These are phyloP conservation scores for Hoplodrina blanda DNA, from an alignment of 2,888 invertebrate species.

Conservation along the genomic window DNA sequence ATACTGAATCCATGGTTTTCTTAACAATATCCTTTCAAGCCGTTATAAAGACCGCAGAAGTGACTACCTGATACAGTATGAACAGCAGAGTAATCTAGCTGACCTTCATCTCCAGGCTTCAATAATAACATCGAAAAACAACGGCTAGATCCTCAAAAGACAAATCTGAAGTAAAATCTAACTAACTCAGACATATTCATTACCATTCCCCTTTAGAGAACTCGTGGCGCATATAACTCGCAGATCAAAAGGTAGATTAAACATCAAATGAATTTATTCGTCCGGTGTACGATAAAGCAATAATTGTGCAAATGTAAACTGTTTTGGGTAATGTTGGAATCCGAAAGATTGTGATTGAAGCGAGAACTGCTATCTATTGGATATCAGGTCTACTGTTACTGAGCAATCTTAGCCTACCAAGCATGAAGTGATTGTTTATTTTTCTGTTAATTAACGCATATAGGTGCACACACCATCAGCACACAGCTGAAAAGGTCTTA, in stretches of 20 bases:
- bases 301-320: slow-evolving; percentile 11
- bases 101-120: too few relatives aligned
- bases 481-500: neutral
- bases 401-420: too few relatives aligned
- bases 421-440: too few relatives aligned
- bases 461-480: too few relatives aligned
- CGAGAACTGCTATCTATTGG: too few relatives aligned
- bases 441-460: too few relatives aligned
- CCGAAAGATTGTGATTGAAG: neutral
- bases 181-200: slow-evolving; percentile 20
- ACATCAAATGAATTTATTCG: slow-evolving; percentile 44
- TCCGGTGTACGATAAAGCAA: slow-evolving; percentile 37
- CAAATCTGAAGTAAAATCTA: neutral
- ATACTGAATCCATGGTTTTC: too few relatives aligned
- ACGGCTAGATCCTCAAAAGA: neutral
- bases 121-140: neutral
- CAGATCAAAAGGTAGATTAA: slow-evolving; percentile 40
- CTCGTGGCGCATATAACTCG: slow-evolving; percentile 8
- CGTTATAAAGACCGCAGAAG: too few relatives aligned
- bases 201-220: neutral
- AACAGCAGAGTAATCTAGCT: too few relatives aligned
- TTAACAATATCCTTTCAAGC: too few relatives aligned
- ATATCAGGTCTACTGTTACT: too few relatives aligned
- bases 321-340: neutral
- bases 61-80: too few relatives aligned